Evolutionary conservation across 2,113 vertebrate species (phyloP), one percentile per base, ranked within the genome.

Genomic region (Myocastor coypus): DNA sequence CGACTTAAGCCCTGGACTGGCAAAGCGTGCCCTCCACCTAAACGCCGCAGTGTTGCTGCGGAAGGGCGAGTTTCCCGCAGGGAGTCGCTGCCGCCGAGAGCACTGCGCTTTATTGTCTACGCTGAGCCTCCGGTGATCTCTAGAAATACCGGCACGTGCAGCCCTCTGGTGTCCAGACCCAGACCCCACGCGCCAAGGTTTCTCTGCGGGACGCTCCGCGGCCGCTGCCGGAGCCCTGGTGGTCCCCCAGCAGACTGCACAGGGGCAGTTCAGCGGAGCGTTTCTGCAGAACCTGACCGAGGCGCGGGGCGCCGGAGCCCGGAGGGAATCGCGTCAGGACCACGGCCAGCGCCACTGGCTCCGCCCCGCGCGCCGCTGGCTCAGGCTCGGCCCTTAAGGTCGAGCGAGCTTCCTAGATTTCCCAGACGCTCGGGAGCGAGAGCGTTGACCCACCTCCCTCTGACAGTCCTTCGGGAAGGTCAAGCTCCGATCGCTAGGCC

Each of bases 271-370:
- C 4, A 64, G 9, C 13, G 32, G 42, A 68, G 64, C n/a, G 0
- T 2, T 55, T 22, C 32, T 0, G 7, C 68, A 17, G 17, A 26
- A 20, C 0, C 13, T 0, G 52, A 13, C 73, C 1, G 55, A 19
- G 1, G 14, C 13, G 0, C 1, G 16, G 46, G 10, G 1, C 4
- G 8, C 22, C 17, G 0, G 3, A 84, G 50, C 24, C 69, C 1
- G 12, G 63, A 9, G 64, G 46, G 59, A 17, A 2, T 19, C 0
- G 0, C 46, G 93, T 95, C 96, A 95, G 96, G 0, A 97, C 97
- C 94, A 66, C 42, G 94, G 97, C 90, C 96, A 97, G 96, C 68
- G 50, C 92, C 77, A 0, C 77, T 87, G 75, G 83, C 95, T 66
- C 95, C 87, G 80, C 96, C 92, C 78, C 17, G 5, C 46, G 40